These are phyloP conservation scores for Drosophila micromelanica DNA, from an alignment of 1,140 invertebrate genomes.

Conservation along the genomic window DNA sequence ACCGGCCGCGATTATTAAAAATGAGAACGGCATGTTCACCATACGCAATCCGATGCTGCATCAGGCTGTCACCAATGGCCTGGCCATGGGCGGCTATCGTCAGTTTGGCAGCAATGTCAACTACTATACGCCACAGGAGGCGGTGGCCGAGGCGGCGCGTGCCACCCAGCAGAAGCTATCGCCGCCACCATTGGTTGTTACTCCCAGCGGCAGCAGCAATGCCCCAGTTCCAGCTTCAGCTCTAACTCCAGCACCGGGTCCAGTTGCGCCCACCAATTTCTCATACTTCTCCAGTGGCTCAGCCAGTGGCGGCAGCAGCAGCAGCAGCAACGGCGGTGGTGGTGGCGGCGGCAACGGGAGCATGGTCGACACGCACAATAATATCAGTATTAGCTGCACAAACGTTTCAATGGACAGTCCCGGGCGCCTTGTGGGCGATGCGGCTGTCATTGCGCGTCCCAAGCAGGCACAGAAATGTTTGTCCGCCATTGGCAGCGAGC, in stretches of 20 bases:
- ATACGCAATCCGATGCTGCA: slow-evolving; percentile 88
- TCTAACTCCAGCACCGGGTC: not conserved
- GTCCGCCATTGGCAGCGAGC: slow-evolving; percentile 83
- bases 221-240: not conserved
- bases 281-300: slow-evolving; percentile 79
- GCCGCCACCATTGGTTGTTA: slow-evolving; percentile 20
- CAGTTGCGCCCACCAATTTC: slow-evolving; percentile 52
- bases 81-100: slow-evolving; percentile 72
- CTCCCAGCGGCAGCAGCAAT: slow-evolving; percentile 18
- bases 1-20: slow-evolving; percentile 88
- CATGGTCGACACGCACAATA: slow-evolving; percentile 72
- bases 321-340: slow-evolving; percentile 8
- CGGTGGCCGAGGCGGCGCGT: slow-evolving; percentile 71
- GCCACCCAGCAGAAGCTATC: slow-evolving; percentile 66
- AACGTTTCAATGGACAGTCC: slow-evolving; percentile 61
- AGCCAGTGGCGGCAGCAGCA: slow-evolving; percentile 45
- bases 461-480: slow-evolving; percentile 72
- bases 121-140: slow-evolving; percentile 78
- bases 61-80: slow-evolving; percentile 78
- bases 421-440: slow-evolving; percentile 64
- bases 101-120: slow-evolving; percentile 78
- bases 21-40: slow-evolving; percentile 91
- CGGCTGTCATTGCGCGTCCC: slow-evolving; percentile 74
- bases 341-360: slow-evolving; percentile 10
- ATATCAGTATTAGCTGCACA: slow-evolving; percentile 84